Evolutionary conservation across 2,113 vertebrate genomes (phyloP).

Genomic region (Gymnorhina tibicen): DNA sequence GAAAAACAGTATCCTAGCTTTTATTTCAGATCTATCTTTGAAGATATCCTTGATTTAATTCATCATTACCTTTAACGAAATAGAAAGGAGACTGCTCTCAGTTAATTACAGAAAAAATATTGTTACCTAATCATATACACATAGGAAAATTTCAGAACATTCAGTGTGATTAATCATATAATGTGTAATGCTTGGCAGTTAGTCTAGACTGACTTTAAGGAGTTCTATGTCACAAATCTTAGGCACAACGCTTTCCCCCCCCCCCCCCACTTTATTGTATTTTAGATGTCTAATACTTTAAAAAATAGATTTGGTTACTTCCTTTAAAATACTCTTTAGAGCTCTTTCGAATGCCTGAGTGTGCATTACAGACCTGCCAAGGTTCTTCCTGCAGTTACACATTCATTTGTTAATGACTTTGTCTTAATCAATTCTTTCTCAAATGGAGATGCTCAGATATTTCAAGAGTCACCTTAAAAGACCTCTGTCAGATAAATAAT

Average conservation of each 20-base stretch:
- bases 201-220: neutral
- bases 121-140: neutral
- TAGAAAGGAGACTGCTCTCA: neutral
- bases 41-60: slow-evolving; percentile 2
- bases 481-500: slow-evolving; percentile 50
- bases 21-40: neutral
- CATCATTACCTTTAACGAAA: neutral
- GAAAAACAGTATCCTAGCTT: neutral
- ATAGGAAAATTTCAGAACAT: neutral
- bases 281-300: neutral
- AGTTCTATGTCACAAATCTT: neutral
- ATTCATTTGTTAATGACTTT: slow-evolving; percentile 47
- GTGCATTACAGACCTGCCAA: neutral
- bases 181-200: neutral
- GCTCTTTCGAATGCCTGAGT: neutral
- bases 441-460: neutral
- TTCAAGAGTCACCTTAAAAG: slow-evolving; percentile 18
- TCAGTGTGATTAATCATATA: neutral
- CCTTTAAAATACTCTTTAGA: neutral
- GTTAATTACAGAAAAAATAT: neutral
- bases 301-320: neutral
- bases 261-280: neutral
- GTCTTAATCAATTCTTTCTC: slow-evolving; percentile 57
- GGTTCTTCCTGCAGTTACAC: neutral
- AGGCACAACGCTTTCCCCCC: neutral